A percentile compares a stretch with the other conserved stretches of the same genome.
These are phyloP conservation scores for Pterobdella sp. DNA, from an alignment of 2,888 invertebrate genomes.

Conservation along the genomic window DNA sequence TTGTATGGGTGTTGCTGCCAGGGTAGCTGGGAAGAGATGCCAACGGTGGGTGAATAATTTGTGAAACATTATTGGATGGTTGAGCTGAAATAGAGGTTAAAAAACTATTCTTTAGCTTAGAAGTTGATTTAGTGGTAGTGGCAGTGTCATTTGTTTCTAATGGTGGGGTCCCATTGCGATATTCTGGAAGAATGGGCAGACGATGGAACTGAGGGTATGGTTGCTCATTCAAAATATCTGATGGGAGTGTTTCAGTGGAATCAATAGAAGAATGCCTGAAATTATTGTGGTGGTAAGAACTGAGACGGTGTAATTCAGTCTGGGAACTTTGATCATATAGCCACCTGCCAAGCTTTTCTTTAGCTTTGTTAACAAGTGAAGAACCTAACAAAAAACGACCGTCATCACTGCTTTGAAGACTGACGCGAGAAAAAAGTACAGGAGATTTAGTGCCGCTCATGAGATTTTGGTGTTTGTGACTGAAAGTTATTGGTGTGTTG, in stretches of 20 bases:
- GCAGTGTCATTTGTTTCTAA: background rate
- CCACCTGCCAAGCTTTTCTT: conserved; percentile 32
- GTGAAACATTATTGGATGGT: background rate
- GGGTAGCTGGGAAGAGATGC: background rate
- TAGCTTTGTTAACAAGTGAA: conserved; percentile 12
- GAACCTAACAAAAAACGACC: conserved; percentile 6
- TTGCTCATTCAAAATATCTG: background rate
- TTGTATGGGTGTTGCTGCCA: background rate
- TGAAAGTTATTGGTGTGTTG: conserved; percentile 29
- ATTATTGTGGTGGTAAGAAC: background rate
- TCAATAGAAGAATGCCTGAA: conserved; percentile 1
- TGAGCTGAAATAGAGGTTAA: too few species aligned
- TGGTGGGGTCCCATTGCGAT: conserved; percentile 2
- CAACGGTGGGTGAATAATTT: background rate
- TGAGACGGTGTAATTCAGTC: conserved; percentile 20
- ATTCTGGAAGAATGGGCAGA: conserved; percentile 13
- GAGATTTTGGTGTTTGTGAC: conserved; percentile 33
- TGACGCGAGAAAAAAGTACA: conserved; percentile 30
- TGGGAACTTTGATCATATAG: conserved; percentile 29
- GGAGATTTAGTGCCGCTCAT: conserved; percentile 34
- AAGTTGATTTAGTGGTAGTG: background rate
- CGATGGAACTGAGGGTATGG: background rate
- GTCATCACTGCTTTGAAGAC: conserved; percentile 30
- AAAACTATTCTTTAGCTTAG: too few species aligned
- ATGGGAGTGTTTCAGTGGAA: conserved; percentile 17